Conservation (phyloP, 2,113 vertebrate genomes). For the Centrocercus urophasianus region DNA sequence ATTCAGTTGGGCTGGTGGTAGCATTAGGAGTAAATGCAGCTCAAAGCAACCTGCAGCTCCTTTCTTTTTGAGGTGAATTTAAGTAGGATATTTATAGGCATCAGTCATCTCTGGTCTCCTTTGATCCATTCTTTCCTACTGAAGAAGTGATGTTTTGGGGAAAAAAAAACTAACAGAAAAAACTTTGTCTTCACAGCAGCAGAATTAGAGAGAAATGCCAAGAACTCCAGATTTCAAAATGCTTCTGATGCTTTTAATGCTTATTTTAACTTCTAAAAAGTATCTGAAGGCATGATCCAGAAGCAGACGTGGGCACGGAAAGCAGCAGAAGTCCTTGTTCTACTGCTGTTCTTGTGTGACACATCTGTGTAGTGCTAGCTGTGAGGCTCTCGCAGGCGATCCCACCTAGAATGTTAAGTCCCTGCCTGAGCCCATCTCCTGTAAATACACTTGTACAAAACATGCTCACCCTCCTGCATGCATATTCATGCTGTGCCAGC, state of each 20-base stretch:
- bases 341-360: background rate
- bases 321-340: background rate
- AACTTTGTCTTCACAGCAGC: background rate
- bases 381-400: background rate
- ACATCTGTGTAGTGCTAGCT: background rate
- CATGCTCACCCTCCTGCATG: background rate
- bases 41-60: background rate
- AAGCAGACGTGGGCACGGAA: background rate
- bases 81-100: slow-evolving; percentile 19
- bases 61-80: slow-evolving; percentile 35
- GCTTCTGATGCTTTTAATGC: slow-evolving; percentile 15
- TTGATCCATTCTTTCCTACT: slow-evolving; percentile 39
- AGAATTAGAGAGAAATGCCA: slow-evolving; percentile 13
- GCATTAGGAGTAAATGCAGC: background rate
- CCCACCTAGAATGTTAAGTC: background rate
- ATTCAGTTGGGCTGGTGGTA: background rate
- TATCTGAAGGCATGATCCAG: background rate
- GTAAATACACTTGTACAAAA: slow-evolving; percentile 21
- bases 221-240: background rate
- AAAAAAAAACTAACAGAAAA: background rate
- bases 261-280: background rate
- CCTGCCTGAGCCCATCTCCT: background rate
- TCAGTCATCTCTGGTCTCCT: slow-evolving; percentile 37
- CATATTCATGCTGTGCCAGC: slow-evolving; percentile 12
- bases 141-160: background rate